A percentile compares a stretch with the other conserved stretches of the same genome.
Conservation (phyloP, 1,140 invertebrate genomes). For the Asobara japonica region DNA sequence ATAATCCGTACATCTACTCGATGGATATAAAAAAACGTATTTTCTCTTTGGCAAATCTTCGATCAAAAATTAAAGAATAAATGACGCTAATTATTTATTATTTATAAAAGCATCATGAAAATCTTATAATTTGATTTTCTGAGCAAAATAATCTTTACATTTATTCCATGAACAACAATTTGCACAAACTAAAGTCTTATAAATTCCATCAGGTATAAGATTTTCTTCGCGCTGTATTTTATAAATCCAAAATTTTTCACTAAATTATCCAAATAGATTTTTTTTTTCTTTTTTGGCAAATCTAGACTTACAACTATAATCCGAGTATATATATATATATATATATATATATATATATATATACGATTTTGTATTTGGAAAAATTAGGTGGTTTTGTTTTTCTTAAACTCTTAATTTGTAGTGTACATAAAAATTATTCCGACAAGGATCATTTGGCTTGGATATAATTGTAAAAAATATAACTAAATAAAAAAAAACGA, state of each 20-base stretch:
- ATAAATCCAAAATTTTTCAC: background rate
- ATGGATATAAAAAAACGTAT: background rate
- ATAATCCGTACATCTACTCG: background rate
- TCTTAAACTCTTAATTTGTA: background rate
- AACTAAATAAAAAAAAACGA: no score
- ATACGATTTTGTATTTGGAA: background rate
- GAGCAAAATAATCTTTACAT: no score
- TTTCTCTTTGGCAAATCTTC: no score
- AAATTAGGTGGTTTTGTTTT: background rate
- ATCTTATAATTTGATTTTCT: no score
- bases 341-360: no score
- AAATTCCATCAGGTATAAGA: background rate
- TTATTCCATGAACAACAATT: no score
- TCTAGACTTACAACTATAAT: background rate
- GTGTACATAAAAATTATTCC: background rate
- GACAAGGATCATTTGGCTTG: background rate
- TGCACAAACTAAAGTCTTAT: no score
- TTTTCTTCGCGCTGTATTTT: background rate
- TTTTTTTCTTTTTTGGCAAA: slow-evolving; percentile 2
- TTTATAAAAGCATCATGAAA: no score
- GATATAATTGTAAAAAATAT: background rate
- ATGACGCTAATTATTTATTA: no score
- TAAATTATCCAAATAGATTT: slow-evolving; percentile 5
- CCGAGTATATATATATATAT: background rate
- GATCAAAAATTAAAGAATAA: no score